Evolutionary conservation across 2,113 vertebrate species (phyloP).

Genomic region (Acanthochromis polyacanthus): DNA sequence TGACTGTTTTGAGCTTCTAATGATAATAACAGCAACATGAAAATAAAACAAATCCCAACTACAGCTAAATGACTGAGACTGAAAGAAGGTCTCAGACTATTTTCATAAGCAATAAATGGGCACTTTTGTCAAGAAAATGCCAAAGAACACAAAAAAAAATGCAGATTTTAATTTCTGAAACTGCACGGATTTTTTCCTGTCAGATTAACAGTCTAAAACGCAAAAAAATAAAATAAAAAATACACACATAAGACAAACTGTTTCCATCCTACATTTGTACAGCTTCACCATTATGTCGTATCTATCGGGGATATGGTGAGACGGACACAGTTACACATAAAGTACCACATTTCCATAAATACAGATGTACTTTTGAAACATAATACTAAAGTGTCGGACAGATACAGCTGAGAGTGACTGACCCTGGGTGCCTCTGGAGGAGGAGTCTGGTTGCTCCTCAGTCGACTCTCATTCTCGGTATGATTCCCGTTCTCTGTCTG

Average conservation of each 20-base stretch:
- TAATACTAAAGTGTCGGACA: background rate
- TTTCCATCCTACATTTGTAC: background rate
- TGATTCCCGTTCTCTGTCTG: constrained; percentile 74
- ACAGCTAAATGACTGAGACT: no score
- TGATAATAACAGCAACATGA: background rate
- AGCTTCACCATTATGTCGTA: background rate
- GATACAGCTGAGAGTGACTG: constrained; percentile 51
- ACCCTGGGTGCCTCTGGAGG: constrained; percentile 76
- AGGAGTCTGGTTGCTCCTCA: constrained; percentile 75
- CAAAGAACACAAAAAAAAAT: background rate
- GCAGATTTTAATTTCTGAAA: background rate
- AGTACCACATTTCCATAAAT: no score
- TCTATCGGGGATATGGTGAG: background rate
- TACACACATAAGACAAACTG: no score
- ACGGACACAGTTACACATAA: background rate
- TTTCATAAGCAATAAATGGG: no score
- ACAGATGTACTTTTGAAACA: background rate
- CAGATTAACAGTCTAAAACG: background rate
- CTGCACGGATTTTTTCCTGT: background rate
- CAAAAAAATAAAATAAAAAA: no score
- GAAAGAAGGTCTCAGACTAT: no score
- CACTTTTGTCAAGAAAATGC: background rate
- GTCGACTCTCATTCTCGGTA: constrained; percentile 75
- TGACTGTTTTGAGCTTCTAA: background rate
- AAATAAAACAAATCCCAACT: no score